Evolutionary conservation across 1,140 invertebrate genomes (phyloP).

Genomic region (Trachymyrmex cornetzi): DNA sequence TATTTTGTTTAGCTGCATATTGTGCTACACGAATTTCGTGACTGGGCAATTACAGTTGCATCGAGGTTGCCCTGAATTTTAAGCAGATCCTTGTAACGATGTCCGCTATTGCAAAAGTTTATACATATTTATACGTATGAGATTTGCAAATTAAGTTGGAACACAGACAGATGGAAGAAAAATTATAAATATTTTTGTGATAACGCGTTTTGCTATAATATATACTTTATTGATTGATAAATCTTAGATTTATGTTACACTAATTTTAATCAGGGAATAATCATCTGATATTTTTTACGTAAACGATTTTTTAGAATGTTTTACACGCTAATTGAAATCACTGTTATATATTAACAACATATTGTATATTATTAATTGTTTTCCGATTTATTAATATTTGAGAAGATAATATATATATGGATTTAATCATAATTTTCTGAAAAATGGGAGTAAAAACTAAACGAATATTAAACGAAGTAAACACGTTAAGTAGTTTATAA

Average conservation of each 20-base stretch:
- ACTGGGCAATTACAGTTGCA: conserved; percentile 27
- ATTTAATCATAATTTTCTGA: no score
- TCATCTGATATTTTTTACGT: no score
- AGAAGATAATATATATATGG: no score
- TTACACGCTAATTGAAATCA: no score
- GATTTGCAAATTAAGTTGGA: neutral
- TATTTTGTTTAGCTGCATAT: conserved; percentile 26
- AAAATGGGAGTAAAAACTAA: no score
- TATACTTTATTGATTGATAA: neutral
- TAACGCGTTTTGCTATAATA: neutral
- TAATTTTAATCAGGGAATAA: no score
- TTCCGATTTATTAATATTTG: no score
- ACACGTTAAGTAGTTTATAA: no score
- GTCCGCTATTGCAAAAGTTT: neutral
- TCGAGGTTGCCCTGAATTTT: conserved; percentile 4
- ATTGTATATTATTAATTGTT: no score
- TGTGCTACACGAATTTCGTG: conserved; percentile 7
- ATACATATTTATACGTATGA: neutral
- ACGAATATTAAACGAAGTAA: no score
- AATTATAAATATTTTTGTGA: neutral
- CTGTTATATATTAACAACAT: no score
- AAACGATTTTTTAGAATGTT: no score
- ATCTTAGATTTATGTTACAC: neutral
- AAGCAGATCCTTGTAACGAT: neutral
- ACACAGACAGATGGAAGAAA: neutral